A percentile compares a stretch with the other conserved stretches of the same genome.
Evolutionary conservation across 2,113 vertebrate species (phyloP).

Genomic region (Casuarius casuarius): DNA sequence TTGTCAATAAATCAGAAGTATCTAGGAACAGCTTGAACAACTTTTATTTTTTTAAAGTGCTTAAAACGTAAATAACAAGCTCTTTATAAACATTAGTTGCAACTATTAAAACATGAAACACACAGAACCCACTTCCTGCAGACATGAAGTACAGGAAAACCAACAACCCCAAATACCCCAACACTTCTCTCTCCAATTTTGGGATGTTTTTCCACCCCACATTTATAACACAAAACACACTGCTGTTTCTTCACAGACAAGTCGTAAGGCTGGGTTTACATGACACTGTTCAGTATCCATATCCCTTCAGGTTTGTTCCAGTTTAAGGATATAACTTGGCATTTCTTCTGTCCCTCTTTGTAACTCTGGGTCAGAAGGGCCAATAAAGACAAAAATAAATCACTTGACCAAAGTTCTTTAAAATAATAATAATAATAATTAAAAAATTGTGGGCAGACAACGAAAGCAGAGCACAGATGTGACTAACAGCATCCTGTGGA

Average conservation of each 20-base stretch:
- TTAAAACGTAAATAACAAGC: slow-evolving; percentile 81
- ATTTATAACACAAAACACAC: neutral
- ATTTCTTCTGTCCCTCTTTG: neutral
- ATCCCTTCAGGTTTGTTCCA: slow-evolving; percentile 21
- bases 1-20: slow-evolving; percentile 50
- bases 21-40: slow-evolving; percentile 74
- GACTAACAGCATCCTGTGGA: neutral
- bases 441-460: neutral
- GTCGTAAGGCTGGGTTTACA: neutral
- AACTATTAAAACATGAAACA: slow-evolving; percentile 73
- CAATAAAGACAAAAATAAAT: neutral
- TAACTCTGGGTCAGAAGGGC: neutral
- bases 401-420: neutral
- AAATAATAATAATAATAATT: neutral
- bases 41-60: slow-evolving; percentile 82
- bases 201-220: neutral
- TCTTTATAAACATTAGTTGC: slow-evolving; percentile 78
- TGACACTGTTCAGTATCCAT: neutral
- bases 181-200: accelerated
- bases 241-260: neutral
- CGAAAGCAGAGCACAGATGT: neutral
- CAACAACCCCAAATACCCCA: neutral
- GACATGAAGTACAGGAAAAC: neutral
- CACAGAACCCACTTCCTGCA: slow-evolving; percentile 43
- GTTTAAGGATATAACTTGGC: neutral